Evolutionary conservation across 1,140 invertebrate species (phyloP), one percentile per base, ranked within the genome.

Genomic region (Acyrthosiphon pisum): DNA sequence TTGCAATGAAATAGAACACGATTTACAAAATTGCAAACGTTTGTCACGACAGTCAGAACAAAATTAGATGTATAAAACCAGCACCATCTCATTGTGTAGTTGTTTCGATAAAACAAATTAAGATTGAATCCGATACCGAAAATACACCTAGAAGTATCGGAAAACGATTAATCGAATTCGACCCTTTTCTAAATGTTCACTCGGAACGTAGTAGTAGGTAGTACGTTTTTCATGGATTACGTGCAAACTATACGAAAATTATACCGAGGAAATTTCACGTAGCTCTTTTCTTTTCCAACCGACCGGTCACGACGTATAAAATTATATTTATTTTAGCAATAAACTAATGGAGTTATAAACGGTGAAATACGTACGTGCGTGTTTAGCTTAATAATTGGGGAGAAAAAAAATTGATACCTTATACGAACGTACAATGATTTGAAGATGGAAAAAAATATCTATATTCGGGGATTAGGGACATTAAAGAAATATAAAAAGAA

Each of bases 121-220:
- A 53, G 87, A 53, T 53, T 56, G 30, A 37, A 35, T 56, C 46
- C n/a, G 88, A 53, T 56, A 56, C 37, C 35, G 14, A 37, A 53
- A 56, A 56, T 53, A 37, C 35, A 53, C 35, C 48, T 37, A 23
- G 26, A 88, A 56, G 48, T 89, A 89, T 89, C n/a, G 88, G 50
- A 56, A 89, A 89, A 89, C 88, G 88, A 89, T 89, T 89, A 89
- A 89, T 89, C 50, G 48, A 89, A 89, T 35, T 56, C 88, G 48
- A 56, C 50, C 88, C 88, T 48, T 89, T 89, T 89, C 88, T 41
- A 89, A 89, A 56, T 89, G 88, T 88, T 88, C 87, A 41, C 18
- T 88, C 30, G 86, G 30, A 88, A 48, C 30, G 46, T 26, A 48
- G 37, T 26, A n/a, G 30, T n/a, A 76, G 60, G 60, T 76, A 76